Percentiles rank a stretch among this genome's conserved stretches.
Evolutionary conservation across 2,797 vertebrate genomes (phyloP).

Genomic region (Sebastiscus albofasciatus): DNA sequence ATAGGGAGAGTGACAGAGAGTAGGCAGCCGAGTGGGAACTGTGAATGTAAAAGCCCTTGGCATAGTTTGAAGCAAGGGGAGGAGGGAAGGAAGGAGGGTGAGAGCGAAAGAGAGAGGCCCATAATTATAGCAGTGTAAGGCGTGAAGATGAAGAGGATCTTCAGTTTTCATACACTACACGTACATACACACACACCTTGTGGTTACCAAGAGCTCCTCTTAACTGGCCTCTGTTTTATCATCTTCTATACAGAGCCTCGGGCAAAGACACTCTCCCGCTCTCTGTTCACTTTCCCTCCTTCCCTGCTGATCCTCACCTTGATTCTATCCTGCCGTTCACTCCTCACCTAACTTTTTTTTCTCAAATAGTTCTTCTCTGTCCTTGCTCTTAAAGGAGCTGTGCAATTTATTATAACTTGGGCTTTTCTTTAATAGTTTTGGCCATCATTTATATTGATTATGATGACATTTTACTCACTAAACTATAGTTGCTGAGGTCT

Average conservation of each 20-base stretch:
- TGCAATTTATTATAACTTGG: neutral
- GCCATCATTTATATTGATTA: neutral
- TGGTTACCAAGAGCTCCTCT: slow-evolving; percentile 55
- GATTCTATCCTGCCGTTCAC: slow-evolving; percentile 13
- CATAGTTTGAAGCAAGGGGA: slow-evolving; percentile 61
- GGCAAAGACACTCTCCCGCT: slow-evolving; percentile 56
- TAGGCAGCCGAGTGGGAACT: slow-evolving; percentile 68
- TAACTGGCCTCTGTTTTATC: slow-evolving; percentile 65
- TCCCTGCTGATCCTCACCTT: slow-evolving; percentile 36
- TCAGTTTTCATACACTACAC: slow-evolving; percentile 62
- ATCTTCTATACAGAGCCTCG: slow-evolving; percentile 54
- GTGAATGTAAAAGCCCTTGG: slow-evolving; percentile 75
- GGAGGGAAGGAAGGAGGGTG: slow-evolving; percentile 6
- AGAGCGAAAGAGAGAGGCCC: slow-evolving; percentile 28
- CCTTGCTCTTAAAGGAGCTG: slow-evolving; percentile 2
- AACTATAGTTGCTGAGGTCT: neutral
- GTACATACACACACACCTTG: slow-evolving; percentile 24
- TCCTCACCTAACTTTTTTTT: slow-evolving; percentile 8
- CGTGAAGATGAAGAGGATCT: slow-evolving; percentile 73
- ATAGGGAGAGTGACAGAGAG: slow-evolving; percentile 66
- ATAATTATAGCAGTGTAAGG: slow-evolving; percentile 72
- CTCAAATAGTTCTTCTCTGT: neutral
- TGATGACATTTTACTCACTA: neutral
- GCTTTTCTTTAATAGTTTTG: neutral
- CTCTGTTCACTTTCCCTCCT: slow-evolving; percentile 6